phyloP scores from a whole-genome alignment of 2,888 invertebrate species.

The Fissipunctia ypsillon region DNA sequence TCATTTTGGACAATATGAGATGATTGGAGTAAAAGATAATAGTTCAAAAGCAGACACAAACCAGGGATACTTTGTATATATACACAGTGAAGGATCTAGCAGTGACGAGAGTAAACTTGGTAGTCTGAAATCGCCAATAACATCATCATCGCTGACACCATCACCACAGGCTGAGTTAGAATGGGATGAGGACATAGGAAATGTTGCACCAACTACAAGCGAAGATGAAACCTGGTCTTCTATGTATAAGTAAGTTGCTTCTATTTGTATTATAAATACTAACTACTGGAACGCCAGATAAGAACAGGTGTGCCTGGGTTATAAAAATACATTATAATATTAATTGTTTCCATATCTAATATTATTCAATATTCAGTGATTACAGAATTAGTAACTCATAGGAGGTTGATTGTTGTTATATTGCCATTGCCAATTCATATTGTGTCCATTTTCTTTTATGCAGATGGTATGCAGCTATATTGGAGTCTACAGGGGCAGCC shows the following conservation, averaged over 20 bases:
- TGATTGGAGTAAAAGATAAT: slow-evolving; percentile 63
- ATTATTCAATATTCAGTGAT: background rate
- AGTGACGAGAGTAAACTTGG: slow-evolving; percentile 81
- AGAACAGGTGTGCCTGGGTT: background rate
- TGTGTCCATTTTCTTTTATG: slow-evolving; percentile 69
- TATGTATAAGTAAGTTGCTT: slow-evolving; percentile 84
- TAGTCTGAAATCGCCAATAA: slow-evolving; percentile 75
- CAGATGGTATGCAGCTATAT: slow-evolving; percentile 94
- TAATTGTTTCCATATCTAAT: background rate
- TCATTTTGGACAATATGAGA: slow-evolving; percentile 65
- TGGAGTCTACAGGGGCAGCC: slow-evolving; percentile 92
- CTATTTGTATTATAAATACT: background rate
- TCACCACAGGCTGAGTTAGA: slow-evolving; percentile 91
- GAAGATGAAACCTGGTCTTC: slow-evolving; percentile 90
- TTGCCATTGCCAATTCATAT: background rate
- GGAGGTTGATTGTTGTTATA: background rate
- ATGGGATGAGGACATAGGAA: slow-evolving; percentile 94
- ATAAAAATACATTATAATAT: background rate
- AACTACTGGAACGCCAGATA: background rate
- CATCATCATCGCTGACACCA: slow-evolving; percentile 75
- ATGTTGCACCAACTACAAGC: slow-evolving; percentile 87
- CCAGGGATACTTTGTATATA: slow-evolving; percentile 84
- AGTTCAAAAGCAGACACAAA: slow-evolving; percentile 72
- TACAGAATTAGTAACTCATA: background rate
- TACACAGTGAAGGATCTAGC: slow-evolving; percentile 85